Evolutionary conservation across 1,140 invertebrate species (phyloP).

Genomic region (Ceratosolen solmsi): DNA sequence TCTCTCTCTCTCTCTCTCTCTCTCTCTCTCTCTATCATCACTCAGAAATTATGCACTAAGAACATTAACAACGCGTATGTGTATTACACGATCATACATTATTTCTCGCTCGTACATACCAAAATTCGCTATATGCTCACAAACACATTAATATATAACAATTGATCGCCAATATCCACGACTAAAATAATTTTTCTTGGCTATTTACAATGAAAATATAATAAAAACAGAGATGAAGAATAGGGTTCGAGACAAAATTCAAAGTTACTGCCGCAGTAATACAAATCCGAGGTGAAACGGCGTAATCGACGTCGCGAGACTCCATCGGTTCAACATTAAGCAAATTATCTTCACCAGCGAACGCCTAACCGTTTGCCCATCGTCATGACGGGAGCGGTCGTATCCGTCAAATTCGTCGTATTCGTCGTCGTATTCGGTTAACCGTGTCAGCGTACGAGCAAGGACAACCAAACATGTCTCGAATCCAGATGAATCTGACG

Average conservation of each 20-base stretch:
- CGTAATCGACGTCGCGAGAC: too few species aligned
- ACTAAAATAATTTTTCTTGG: slow-evolving; percentile 23
- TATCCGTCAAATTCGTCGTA: too few species aligned
- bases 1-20: slow-evolving; percentile 15
- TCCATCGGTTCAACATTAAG: too few species aligned
- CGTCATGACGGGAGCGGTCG: too few species aligned
- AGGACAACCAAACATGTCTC: too few species aligned
- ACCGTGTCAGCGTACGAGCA: too few species aligned
- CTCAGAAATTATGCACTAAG: slow-evolving; percentile 13
- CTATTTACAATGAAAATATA: slow-evolving; percentile 43
- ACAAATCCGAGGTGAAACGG: neutral
- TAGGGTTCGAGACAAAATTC: neutral
- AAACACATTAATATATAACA: slow-evolving; percentile 31
- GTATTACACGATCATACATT: slow-evolving; percentile 37
- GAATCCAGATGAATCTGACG: too few species aligned
- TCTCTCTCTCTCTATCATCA: slow-evolving; percentile 23
- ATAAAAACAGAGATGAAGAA: neutral
- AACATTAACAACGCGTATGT: slow-evolving; percentile 40
- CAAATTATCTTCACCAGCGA: neutral
- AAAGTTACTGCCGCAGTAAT: neutral
- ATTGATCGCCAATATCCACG: slow-evolving; percentile 29
- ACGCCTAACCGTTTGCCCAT: neutral
- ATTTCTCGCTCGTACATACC: slow-evolving; percentile 10
- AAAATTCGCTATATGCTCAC: neutral
- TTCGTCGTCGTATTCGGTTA: too few species aligned